Evolutionary conservation across 2,113 vertebrate genomes (phyloP), one percentile per base, ranked within the genome.

Genomic region (Leptosomus discolor): DNA sequence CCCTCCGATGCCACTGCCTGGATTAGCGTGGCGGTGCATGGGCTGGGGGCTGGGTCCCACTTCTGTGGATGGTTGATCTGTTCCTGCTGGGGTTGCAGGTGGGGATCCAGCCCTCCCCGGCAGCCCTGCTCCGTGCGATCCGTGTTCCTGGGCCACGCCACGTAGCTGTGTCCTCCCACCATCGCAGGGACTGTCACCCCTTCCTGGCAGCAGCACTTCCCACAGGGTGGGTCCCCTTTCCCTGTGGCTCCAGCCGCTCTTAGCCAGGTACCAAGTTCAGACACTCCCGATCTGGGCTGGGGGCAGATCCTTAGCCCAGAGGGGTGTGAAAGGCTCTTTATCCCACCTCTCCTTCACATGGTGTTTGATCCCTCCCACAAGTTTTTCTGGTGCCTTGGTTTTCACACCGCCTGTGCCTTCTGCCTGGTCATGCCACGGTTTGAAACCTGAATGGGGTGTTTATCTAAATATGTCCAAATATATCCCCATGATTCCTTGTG

Each of bases 321-420:
- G 46, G 43, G 46, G 26, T 68, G 51, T 94, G 80, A 97, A 97
- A 96, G 91, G 94, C 84, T 82, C 96, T 97, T 96, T 95, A 92
- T 96, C 92, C 90, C 61, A 15, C 11, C 39, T 83, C 48, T 16
- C 68, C 91, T 51, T 85, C 11, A 0, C 15, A 6, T 70, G 92
- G 77, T 92, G 79, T 92, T 81, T 75, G 92, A 88, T 81, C 56
- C 85, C 67, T 89, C 78, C 94, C 87, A 48, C 87, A 74, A 41
- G 89, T 70, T 87, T 95, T 96, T 95, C 94, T 11, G 11, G 78
- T 85, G 89, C 92, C 12, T 56, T 21, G 51, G 85, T 37, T 94
- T 97, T 92, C 65, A 12, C 8, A 0, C 69, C 53, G 84, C 80
- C 32, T 5, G 23, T 34, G 41, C 81, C 81, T 90, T 90, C 95